Percentiles rank a stretch among this genome's conserved stretches.
phyloP scores from a whole-genome alignment of 2,888 invertebrate species.

The Drosophila anceps region DNA sequence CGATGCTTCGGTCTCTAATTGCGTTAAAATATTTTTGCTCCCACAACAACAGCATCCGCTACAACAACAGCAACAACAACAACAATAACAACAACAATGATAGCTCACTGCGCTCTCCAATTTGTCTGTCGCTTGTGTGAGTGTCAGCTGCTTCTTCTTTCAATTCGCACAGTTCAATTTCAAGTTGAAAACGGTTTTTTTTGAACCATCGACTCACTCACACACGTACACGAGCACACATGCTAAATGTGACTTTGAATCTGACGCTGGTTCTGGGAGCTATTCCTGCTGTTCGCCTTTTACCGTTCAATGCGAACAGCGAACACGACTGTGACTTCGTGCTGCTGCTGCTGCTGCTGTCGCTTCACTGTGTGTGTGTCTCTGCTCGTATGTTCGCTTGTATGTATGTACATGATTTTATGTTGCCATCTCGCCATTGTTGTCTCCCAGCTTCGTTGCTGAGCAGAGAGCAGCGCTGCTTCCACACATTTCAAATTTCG shows the following conservation, averaged over 20 bases:
- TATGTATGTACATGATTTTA: constrained; percentile 37
- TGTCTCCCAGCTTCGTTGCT: constrained; percentile 57
- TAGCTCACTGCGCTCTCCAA: constrained; percentile 65
- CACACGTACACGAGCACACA: constrained; percentile 21
- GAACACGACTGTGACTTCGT: constrained; percentile 37
- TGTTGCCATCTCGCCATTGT: constrained; percentile 60
- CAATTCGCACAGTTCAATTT: constrained; percentile 73
- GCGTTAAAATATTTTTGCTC: constrained; percentile 82
- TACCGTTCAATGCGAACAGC: constrained; percentile 48
- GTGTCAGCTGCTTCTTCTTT: constrained; percentile 53
- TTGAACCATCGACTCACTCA: constrained; percentile 34
- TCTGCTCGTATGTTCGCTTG: constrained; percentile 18
- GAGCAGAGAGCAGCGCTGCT: constrained; percentile 56
- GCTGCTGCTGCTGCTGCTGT: constrained; percentile 26
- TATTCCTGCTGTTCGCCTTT: constrained; percentile 45
- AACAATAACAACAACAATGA: constrained; percentile 31
- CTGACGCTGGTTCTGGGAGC: constrained; percentile 43
- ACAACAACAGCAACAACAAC: constrained; percentile 28
- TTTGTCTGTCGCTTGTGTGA: constrained; percentile 57
- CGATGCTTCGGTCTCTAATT: constrained; percentile 79
- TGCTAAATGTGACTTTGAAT: constrained; percentile 46
- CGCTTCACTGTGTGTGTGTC: background rate
- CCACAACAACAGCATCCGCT: constrained; percentile 63
- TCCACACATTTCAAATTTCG: constrained; percentile 61
- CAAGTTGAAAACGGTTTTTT: constrained; percentile 73